Conservation (phyloP, 2,113 vertebrate species). For the Cyprinodon brontotheroides region DNA sequence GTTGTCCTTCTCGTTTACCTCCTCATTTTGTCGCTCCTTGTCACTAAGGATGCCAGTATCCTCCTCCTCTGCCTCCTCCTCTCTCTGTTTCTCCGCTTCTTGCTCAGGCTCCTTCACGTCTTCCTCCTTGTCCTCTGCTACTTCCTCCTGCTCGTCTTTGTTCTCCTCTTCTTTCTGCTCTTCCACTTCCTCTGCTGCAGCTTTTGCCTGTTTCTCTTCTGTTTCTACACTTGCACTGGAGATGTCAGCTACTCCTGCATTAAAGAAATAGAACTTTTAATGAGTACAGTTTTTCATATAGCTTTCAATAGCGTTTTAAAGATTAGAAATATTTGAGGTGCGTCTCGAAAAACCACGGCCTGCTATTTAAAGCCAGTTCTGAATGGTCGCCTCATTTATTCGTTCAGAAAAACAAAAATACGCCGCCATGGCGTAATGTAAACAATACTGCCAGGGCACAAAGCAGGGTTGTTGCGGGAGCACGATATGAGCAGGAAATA, state of each 20-base stretch:
- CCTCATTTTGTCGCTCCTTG: constrained; percentile 94
- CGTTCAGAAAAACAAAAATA: constrained; percentile 42
- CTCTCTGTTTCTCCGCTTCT: constrained; percentile 80
- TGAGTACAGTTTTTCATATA: background rate
- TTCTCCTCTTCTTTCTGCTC: constrained; percentile 51
- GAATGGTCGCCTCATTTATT: background rate
- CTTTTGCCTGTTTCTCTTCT: constrained; percentile 52
- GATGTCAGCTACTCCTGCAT: constrained; percentile 61
- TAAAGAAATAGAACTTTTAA: constrained; percentile 8
- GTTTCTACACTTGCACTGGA: constrained; percentile 48
- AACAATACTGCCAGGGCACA: constrained; percentile 54
- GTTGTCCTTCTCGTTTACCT: constrained; percentile 96
- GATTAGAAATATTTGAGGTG: background rate
- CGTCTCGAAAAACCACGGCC: constrained; percentile 3
- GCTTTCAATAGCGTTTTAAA: background rate
- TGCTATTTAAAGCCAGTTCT: constrained; percentile 35
- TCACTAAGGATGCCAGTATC: constrained; percentile 91
- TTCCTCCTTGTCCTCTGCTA: constrained; percentile 62
- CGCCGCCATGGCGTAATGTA: constrained; percentile 25
- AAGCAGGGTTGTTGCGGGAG: constrained; percentile 50
- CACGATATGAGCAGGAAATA: constrained; percentile 74
- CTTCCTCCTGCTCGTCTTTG: constrained; percentile 70
- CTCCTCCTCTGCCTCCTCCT: constrained; percentile 83
- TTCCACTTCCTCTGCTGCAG: constrained; percentile 34
- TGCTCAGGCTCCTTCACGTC: constrained; percentile 44